Conservation (phyloP, 2,888 invertebrate species). For the Eilema caniola region DNA sequence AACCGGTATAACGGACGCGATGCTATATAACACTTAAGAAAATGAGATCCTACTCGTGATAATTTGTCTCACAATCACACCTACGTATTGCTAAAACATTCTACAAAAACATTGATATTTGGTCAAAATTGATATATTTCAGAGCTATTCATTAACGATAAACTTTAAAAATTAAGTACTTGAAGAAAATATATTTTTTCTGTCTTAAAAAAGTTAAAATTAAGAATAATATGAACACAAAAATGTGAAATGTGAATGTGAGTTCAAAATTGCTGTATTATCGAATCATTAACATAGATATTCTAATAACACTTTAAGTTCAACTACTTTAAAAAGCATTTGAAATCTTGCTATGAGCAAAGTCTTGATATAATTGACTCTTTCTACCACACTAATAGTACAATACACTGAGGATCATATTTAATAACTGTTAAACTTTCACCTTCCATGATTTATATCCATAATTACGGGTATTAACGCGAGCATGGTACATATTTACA, state of each 20-base stretch:
- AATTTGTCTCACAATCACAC: neutral
- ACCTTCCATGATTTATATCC: neutral
- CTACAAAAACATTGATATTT: neutral
- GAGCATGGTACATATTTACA: constrained; percentile 4
- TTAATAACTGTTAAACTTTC: constrained; percentile 5
- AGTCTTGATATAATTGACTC: neutral
- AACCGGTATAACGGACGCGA: constrained; percentile 5
- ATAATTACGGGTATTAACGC: constrained; percentile 4
- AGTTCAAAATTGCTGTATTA: neutral
- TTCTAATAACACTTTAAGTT: neutral
- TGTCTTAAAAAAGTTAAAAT: too few species aligned
- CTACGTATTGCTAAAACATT: neutral
- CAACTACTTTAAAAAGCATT: neutral
- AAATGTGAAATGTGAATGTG: too few species aligned
- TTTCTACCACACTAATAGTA: neutral
- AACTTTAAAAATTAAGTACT: neutral
- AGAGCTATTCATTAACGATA: neutral
- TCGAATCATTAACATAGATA: neutral
- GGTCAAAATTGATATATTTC: neutral
- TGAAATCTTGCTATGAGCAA: neutral
- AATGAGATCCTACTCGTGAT: neutral
- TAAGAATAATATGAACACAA: too few species aligned
- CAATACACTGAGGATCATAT: neutral
- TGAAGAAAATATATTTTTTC: too few species aligned
- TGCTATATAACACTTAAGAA: neutral